These are phyloP conservation scores for Orientallactaga bullata DNA, from an alignment of 2,113 vertebrate species.

Conservation along the genomic window DNA sequence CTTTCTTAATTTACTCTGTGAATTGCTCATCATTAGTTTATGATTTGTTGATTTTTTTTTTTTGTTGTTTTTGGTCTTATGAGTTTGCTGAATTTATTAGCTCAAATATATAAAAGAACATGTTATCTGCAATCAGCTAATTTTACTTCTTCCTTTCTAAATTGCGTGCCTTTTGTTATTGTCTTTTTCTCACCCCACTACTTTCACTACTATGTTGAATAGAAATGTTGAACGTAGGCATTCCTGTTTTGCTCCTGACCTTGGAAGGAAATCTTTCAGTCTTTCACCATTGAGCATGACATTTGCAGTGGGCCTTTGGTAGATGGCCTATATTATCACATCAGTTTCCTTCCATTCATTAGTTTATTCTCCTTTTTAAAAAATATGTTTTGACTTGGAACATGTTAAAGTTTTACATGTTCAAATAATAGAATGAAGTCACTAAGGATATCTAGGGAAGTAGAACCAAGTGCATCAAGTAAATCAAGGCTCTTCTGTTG, in stretches of 20 bases:
- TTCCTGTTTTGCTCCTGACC: neutral
- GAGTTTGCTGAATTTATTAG: conserved; percentile 32
- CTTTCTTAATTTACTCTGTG: conserved; percentile 28
- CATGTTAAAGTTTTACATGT: neutral
- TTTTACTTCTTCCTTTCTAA: neutral
- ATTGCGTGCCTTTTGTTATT: neutral
- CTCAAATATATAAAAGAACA: neutral
- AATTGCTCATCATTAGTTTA: neutral
- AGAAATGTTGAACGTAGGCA: neutral
- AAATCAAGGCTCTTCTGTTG: neutral
- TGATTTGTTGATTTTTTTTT: neutral
- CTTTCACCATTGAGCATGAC: neutral
- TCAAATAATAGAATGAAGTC: neutral
- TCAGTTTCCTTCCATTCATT: neutral
- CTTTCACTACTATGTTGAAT: neutral
- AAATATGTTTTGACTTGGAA: neutral
- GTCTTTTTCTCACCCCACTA: neutral
- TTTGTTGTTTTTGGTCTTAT: neutral
- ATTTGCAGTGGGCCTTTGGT: neutral
- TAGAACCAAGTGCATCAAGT: neutral
- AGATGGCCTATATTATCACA: neutral
- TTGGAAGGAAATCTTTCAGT: neutral
- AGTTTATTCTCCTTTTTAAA: neutral
- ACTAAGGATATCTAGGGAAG: neutral
- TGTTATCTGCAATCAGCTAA: neutral